A percentile compares a stretch with the other conserved stretches of the same genome.
Evolutionary conservation across 35 echinoderm and acorn worm species (phyloP).

Genomic region (Acanthaster planci): DNA sequence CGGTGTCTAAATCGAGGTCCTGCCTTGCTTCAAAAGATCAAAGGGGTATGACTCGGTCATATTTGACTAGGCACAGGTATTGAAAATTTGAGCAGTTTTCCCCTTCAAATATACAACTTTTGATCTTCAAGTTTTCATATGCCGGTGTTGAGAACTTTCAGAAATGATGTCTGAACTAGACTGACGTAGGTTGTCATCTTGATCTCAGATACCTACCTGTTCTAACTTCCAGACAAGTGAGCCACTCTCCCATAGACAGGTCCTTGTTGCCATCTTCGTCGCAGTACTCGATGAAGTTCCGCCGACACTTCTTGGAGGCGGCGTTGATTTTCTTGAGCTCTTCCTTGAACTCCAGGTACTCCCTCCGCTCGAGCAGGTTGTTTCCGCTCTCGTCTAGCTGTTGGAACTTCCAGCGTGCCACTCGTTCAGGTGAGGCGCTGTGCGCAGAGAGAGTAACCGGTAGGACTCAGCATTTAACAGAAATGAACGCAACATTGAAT

Average conservation of each 20-base stretch:
- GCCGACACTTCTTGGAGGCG: slow-evolving; percentile 46
- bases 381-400: slow-evolving; percentile 49
- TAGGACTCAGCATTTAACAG: background rate
- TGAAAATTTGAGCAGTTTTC: no score
- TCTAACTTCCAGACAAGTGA: slow-evolving; percentile 52
- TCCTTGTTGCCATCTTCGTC: slow-evolving; percentile 37
- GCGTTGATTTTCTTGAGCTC: slow-evolving; percentile 22
- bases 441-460: background rate
- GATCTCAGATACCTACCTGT: slow-evolving; percentile 5
- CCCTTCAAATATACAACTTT: no score
- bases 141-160: no score
- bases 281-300: slow-evolving; percentile 58
- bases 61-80: no score
- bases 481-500: background rate
- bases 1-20: no score
- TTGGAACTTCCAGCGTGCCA: slow-evolving; percentile 57
- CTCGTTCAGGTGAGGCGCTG: background rate
- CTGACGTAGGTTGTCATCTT: no score
- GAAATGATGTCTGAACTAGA: no score
- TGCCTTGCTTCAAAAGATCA: no score
- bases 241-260: slow-evolving; percentile 53
- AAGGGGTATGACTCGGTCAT: no score
- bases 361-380: slow-evolving; percentile 43
- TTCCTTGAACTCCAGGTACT: slow-evolving; percentile 29
- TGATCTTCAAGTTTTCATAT: no score